phyloP scores from a whole-genome alignment of 2,113 vertebrate species.

The Cnemophilus loriae region DNA sequence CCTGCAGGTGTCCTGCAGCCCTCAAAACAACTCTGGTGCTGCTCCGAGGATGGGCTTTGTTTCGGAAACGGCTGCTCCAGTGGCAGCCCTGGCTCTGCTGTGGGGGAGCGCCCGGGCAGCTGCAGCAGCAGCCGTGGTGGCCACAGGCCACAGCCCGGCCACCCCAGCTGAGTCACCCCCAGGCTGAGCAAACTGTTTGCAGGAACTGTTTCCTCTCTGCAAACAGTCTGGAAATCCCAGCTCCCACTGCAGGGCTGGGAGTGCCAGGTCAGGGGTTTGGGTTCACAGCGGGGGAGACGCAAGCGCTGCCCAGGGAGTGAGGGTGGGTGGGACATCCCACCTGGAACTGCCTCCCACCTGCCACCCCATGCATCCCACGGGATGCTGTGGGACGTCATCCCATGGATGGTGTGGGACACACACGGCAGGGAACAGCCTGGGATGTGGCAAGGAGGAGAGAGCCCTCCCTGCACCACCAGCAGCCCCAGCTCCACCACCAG shows the following conservation, averaged over 20 bases:
- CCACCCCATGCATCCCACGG: no score
- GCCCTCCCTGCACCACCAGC: background rate
- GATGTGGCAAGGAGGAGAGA: background rate
- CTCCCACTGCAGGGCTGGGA: background rate
- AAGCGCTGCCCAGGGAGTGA: no score
- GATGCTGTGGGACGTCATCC: no score
- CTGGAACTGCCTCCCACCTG: no score
- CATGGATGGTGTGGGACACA: no score
- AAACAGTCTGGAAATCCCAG: background rate
- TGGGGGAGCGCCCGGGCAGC: rapidly evolving
- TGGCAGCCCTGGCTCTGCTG: rapidly evolving
- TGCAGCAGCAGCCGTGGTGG: background rate
- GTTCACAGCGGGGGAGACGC: no score
- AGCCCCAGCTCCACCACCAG: background rate
- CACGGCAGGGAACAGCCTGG: no score
- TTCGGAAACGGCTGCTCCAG: background rate
- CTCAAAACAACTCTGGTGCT: background rate
- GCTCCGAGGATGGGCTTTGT: background rate
- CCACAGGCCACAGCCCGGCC: background rate
- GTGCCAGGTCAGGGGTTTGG: rapidly evolving
- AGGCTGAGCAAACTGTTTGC: background rate
- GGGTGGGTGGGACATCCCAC: no score
- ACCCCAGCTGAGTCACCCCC: background rate
- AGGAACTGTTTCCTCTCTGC: background rate
- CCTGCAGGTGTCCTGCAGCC: constrained; percentile 20